Percentiles rank a stretch among this genome's conserved stretches.
Evolutionary conservation across 2,888 invertebrate genomes (phyloP).

Genomic region (Epirrhoe alternata): DNA sequence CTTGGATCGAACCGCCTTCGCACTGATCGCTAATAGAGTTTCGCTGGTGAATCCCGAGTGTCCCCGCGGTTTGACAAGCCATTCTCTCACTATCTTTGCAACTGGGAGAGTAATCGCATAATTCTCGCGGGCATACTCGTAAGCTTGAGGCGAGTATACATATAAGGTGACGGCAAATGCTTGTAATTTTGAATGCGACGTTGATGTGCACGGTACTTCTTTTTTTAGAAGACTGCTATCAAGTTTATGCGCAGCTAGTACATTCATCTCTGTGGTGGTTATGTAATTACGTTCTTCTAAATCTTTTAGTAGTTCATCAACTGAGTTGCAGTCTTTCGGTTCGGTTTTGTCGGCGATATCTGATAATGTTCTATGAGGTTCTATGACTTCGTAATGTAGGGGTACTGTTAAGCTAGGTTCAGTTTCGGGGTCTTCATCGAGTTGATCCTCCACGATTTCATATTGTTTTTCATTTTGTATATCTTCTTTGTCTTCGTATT

Average conservation of each 20-base stretch:
- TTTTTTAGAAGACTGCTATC: neutral
- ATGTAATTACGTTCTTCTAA: slow-evolving; percentile 7
- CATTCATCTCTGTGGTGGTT: neutral
- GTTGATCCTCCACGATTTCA: too few relatives aligned
- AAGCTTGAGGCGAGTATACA: slow-evolving; percentile 19
- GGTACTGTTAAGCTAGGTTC: neutral
- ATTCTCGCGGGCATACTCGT: slow-evolving; percentile 13
- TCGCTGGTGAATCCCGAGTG: slow-evolving; percentile 22
- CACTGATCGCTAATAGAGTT: slow-evolving; percentile 15
- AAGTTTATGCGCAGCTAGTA: slow-evolving; percentile 6
- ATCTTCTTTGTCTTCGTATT: neutral
- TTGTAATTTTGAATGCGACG: neutral
- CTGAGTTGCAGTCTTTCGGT: neutral
- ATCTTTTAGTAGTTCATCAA: slow-evolving; percentile 9
- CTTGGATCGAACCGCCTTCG: neutral
- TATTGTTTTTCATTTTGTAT: neutral
- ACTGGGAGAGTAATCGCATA: slow-evolving; percentile 8
- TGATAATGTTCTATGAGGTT: neutral
- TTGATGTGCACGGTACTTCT: neutral
- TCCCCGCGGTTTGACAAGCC: slow-evolving; percentile 11
- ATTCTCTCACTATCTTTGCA: slow-evolving; percentile 1
- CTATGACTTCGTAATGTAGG: neutral
- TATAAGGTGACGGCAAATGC: slow-evolving; percentile 17
- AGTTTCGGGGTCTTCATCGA: neutral
- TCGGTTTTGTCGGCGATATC: neutral